Percentiles rank a stretch among this genome's conserved stretches.
Evolutionary conservation across 2,797 vertebrate genomes (phyloP).

Genomic region (Clarias laeviceps): DNA sequence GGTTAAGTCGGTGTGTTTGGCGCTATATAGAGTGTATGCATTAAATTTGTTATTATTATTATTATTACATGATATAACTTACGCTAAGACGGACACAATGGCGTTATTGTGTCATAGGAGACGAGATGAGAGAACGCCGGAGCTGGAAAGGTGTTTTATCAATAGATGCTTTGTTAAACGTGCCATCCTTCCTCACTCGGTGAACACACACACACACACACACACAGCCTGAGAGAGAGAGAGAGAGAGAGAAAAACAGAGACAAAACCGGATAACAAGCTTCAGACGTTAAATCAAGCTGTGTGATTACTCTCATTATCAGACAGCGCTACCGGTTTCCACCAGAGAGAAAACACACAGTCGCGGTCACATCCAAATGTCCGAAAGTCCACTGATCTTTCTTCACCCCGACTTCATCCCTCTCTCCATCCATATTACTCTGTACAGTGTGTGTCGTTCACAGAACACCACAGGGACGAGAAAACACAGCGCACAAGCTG

Average conservation of each 20-base stretch:
- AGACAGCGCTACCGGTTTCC: not conserved
- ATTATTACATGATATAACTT: slow-evolving; percentile 10
- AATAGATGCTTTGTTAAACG: slow-evolving; percentile 55
- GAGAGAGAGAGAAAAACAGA: slow-evolving; percentile 19
- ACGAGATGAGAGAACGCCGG: slow-evolving; percentile 30
- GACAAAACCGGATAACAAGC: not conserved
- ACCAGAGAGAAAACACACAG: slow-evolving; percentile 29
- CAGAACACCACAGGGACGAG: not conserved
- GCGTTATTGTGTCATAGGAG: slow-evolving; percentile 42
- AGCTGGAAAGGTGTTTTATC: slow-evolving; percentile 30
- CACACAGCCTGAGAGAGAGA: slow-evolving; percentile 16
- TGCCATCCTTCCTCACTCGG: slow-evolving; percentile 1
- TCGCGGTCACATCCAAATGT: not conserved
- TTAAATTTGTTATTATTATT: not conserved
- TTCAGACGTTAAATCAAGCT: slow-evolving; percentile 45
- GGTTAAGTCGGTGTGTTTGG: slow-evolving; percentile 9
- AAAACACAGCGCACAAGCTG: not conserved
- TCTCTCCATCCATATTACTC: not conserved
- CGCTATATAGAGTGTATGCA: slow-evolving; percentile 13
- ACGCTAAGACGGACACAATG: slow-evolving; percentile 36
- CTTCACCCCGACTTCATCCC: not conserved
- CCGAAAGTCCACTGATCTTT: slow-evolving; percentile 2
- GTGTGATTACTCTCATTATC: slow-evolving; percentile 40
- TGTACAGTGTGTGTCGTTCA: not conserved
- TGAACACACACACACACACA: slow-evolving; percentile 5